Evolutionary conservation across 2,888 invertebrate genomes (phyloP).

Genomic region (Plemyria rubiginata): DNA sequence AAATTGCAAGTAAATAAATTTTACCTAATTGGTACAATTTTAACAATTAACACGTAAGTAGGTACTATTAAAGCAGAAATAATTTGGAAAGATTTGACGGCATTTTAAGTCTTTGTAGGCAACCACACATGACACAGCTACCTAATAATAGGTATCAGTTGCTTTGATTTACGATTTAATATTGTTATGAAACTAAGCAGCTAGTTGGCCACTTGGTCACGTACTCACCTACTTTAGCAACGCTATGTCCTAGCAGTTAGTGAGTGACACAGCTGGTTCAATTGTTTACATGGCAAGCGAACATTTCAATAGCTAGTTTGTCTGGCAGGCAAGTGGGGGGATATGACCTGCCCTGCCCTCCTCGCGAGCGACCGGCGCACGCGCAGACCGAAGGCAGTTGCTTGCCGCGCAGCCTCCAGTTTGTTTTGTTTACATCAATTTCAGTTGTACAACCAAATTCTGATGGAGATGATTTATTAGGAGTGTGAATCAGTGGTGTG

Average conservation of each 20-base stretch:
- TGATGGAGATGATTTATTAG: slow-evolving; percentile 26
- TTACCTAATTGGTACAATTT: no score
- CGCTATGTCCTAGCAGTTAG: slow-evolving; percentile 39
- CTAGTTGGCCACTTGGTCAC: background rate
- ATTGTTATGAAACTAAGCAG: background rate
- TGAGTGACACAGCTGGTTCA: slow-evolving; percentile 67
- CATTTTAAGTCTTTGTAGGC: no score
- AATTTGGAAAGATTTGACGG: no score
- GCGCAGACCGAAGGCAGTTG: slow-evolving; percentile 80
- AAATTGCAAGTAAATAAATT: background rate
- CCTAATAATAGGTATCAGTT: no score
- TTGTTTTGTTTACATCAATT: slow-evolving; percentile 80
- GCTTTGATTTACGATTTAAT: no score
- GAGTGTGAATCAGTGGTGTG: slow-evolving; percentile 45
- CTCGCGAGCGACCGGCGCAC: slow-evolving; percentile 65
- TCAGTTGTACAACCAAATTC: slow-evolving; percentile 27
- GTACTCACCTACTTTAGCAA: slow-evolving; percentile 1
- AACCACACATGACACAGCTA: no score
- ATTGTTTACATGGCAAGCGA: slow-evolving; percentile 69
- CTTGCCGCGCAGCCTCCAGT: slow-evolving; percentile 81
- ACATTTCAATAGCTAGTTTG: slow-evolving; percentile 66
- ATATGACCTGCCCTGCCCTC: slow-evolving; percentile 63
- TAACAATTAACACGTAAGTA: no score
- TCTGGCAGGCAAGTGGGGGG: slow-evolving; percentile 58
- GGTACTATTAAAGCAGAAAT: background rate